Conservation (phyloP, 2,888 invertebrate species). For the Acleris sparsana region DNA sequence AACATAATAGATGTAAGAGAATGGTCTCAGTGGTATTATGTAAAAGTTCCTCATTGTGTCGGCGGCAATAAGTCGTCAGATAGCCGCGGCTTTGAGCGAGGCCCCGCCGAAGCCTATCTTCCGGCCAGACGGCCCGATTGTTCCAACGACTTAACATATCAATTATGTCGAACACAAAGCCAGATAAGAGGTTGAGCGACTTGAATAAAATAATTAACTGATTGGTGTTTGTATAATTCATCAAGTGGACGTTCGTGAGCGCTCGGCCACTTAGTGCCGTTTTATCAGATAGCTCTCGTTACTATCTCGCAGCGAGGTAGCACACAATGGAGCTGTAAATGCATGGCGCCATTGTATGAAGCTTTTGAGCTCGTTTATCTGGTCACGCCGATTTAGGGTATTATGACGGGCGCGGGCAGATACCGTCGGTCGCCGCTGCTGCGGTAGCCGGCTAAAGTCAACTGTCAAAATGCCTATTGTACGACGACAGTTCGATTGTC, state of each 20-base stretch:
- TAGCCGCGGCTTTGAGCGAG: conserved; percentile 45
- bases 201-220: conserved; percentile 83
- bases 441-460: conserved; percentile 37
- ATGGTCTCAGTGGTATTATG: conserved; percentile 68
- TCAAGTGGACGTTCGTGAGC: conserved; percentile 67
- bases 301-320: conserved; percentile 56
- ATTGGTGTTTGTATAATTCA: conserved; percentile 83
- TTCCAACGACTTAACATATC: conserved; percentile 81
- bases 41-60: conserved; percentile 72
- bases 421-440: conserved; percentile 38
- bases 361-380: conserved; percentile 58
- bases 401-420: conserved; percentile 47
- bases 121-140: conserved; percentile 72
- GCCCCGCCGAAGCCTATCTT: conserved; percentile 49
- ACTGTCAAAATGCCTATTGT: conserved; percentile 47
- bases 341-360: conserved; percentile 64
- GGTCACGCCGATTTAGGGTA: conserved; percentile 53
- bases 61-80: conserved; percentile 52
- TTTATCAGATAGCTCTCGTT: conserved; percentile 69
- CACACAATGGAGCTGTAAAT: conserved; percentile 72
- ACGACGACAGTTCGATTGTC: conserved; percentile 41
- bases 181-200: conserved; percentile 78
- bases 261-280: conserved; percentile 70
- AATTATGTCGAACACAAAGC: conserved; percentile 80
- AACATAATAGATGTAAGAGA: conserved; percentile 58